Evolutionary conservation across 2,113 vertebrate species (phyloP).

Genomic region (Gambusia affinis): DNA sequence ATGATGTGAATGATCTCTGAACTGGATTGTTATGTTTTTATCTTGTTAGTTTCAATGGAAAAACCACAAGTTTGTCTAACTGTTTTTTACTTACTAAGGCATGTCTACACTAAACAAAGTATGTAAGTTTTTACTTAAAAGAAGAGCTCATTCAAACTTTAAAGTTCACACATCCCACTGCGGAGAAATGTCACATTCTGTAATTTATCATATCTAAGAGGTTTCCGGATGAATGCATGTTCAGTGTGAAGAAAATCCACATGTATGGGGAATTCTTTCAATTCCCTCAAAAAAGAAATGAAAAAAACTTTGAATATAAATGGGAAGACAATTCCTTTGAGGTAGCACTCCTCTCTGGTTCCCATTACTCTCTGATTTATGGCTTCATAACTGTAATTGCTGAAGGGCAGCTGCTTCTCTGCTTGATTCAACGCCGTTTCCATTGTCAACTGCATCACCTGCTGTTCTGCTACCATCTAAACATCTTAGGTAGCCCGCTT

Average conservation of each 20-base stretch:
- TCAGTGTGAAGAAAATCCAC: conserved; percentile 15
- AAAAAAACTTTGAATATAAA: conserved; percentile 37
- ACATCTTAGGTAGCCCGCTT: conserved; percentile 58
- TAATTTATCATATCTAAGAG: neutral
- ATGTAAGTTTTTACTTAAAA: neutral
- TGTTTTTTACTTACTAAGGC: too few relatives aligned
- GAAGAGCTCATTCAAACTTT: neutral
- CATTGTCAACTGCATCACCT: conserved; percentile 68
- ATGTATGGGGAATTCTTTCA: conserved; percentile 14
- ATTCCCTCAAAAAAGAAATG: neutral
- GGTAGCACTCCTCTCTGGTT: conserved; percentile 36
- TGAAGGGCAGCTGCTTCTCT: conserved; percentile 72
- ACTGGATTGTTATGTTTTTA: too few relatives aligned
- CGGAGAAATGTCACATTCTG: neutral
- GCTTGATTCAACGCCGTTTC: conserved; percentile 68
- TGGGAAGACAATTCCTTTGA: conserved; percentile 36
- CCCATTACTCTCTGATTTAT: conserved; percentile 78
- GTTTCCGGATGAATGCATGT: neutral
- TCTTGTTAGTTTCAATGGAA: too few relatives aligned
- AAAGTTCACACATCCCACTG: neutral
- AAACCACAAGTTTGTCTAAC: too few relatives aligned
- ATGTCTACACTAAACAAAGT: neutral
- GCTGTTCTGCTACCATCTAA: conserved; percentile 65
- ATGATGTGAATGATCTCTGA: too few relatives aligned
- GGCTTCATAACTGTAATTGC: conserved; percentile 77